Evolutionary conservation across 2,113 vertebrate genomes (phyloP), one percentile per base, ranked within the genome.

Genomic region (Typhlomys cinereus): DNA sequence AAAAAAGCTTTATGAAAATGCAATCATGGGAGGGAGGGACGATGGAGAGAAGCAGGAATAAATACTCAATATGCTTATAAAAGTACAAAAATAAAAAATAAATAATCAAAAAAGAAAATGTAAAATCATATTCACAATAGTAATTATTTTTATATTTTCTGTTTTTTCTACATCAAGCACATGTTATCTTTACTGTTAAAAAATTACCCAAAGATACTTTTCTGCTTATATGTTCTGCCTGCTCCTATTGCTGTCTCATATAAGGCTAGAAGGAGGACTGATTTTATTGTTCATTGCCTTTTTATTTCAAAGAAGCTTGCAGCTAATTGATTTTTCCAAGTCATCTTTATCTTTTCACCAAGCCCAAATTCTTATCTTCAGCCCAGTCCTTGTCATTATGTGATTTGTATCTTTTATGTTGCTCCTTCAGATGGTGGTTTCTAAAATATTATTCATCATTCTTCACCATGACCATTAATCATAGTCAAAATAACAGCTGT

Each of bases 391-490:
- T 86, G 50, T 69, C 88, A 21, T 39, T 79, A 48, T 36, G 86
- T 83, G 87, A 57, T 80, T 90, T 94, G 70, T 81, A 14, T 84
- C 78, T 80, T 83, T 76, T 75, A 59, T 92, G 23, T 67, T 91
- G 92, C 73, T 84, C 62, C 44, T 44, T 70, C 34, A 21, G 2
- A 78, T 80, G 48, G 31, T 31, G 46, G 44, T 70, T n/a, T 90
- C 66, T 75, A 44, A 92, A 94, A 62, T 71, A 64, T n/a, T 54
- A 57, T 73, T 67, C 61, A 84, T 84, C 88, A 54, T 81, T 83
- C 71, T 89, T 54, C 59, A 92, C 86, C 46, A 80, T 69, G 25
- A 76, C 36, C 61, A 91, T 81, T 89, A 91, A 90, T 92, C 70
- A 88, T 34, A 88, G 46, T 54, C 89, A 73, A 36, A 88, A 88